A percentile compares a stretch with the other conserved stretches of the same genome.
Evolutionary conservation across 2,797 vertebrate genomes (phyloP).

Genomic region (Lophotriccus pileatus): DNA sequence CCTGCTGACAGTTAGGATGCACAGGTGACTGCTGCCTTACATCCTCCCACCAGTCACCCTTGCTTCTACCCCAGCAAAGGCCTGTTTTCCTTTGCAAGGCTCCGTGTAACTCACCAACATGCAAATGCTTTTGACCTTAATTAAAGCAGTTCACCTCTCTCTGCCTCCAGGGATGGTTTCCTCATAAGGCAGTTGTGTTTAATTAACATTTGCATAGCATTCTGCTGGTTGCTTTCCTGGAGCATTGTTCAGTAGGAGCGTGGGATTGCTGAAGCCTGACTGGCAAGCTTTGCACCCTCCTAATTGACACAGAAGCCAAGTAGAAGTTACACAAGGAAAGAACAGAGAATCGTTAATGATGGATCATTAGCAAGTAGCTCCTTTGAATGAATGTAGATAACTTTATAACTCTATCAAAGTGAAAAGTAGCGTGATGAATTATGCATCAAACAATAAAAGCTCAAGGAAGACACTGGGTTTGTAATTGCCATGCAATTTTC

Average conservation of each 20-base stretch:
- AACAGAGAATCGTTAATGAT: constrained; percentile 62
- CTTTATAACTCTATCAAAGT: constrained; percentile 65
- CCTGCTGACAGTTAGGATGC: not conserved
- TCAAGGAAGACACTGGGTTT: constrained; percentile 49
- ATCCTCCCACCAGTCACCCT: not conserved
- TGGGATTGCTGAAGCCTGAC: constrained; percentile 68
- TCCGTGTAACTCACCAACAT: constrained; percentile 44
- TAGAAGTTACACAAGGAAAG: constrained; percentile 67
- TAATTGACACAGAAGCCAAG: constrained; percentile 67
- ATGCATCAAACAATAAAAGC: constrained; percentile 56
- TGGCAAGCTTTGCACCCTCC: constrained; percentile 61
- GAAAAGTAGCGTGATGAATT: constrained; percentile 63
- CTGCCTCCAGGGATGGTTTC: constrained; percentile 63
- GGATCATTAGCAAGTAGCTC: constrained; percentile 64
- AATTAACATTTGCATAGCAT: constrained; percentile 68
- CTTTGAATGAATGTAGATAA: constrained; percentile 67
- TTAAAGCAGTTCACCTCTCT: constrained; percentile 63
- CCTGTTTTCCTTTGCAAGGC: not conserved
- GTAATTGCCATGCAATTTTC: constrained; percentile 59
- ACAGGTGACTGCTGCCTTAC: not conserved
- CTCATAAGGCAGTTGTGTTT: constrained; percentile 67
- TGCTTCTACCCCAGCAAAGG: not conserved
- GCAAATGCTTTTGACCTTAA: constrained; percentile 64
- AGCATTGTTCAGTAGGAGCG: constrained; percentile 46
- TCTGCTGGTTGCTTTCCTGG: constrained; percentile 61